A percentile compares a stretch with the other conserved stretches of the same genome.
These are phyloP conservation scores for Monomorium pharaonis DNA, from an alignment of 1,140 invertebrate species.

Conservation along the genomic window DNA sequence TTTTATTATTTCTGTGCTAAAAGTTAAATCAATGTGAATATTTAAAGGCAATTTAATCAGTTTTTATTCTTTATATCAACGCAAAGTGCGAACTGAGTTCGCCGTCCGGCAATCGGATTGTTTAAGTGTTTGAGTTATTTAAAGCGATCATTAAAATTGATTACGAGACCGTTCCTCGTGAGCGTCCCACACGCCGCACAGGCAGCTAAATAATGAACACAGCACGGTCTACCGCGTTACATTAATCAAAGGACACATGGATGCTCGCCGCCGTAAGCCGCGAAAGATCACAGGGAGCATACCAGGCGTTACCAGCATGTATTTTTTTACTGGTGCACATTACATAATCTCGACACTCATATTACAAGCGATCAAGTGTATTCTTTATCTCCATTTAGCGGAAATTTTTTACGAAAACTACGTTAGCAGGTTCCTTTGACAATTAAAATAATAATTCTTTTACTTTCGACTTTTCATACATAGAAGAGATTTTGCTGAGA, in stretches of 20 bases:
- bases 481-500: background rate
- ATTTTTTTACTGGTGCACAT: slow-evolving; percentile 7
- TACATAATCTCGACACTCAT: background rate
- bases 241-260: slow-evolving; percentile 61
- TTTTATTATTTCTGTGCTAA: background rate
- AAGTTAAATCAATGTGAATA: background rate
- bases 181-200: slow-evolving; percentile 53
- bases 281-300: slow-evolving; percentile 40
- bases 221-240: slow-evolving; percentile 48
- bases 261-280: slow-evolving; percentile 47
- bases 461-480: background rate
- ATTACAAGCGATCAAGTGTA: background rate
- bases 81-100: background rate
- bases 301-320: background rate
- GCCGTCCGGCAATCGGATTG: slow-evolving; percentile 30
- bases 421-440: background rate
- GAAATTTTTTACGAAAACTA: background rate
- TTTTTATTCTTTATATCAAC: background rate
- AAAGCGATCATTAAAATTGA: slow-evolving; percentile 68
- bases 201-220: slow-evolving; percentile 57
- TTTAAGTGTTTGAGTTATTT: slow-evolving; percentile 55
- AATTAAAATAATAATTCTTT: background rate
- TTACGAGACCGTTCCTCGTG: slow-evolving; percentile 57
- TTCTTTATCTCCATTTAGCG: background rate
- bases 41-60: background rate